A percentile compares a stretch with the other conserved stretches of the same genome.
phyloP scores from a whole-genome alignment of 2,113 vertebrate genomes.

The Chelonoidis abingdonii region DNA sequence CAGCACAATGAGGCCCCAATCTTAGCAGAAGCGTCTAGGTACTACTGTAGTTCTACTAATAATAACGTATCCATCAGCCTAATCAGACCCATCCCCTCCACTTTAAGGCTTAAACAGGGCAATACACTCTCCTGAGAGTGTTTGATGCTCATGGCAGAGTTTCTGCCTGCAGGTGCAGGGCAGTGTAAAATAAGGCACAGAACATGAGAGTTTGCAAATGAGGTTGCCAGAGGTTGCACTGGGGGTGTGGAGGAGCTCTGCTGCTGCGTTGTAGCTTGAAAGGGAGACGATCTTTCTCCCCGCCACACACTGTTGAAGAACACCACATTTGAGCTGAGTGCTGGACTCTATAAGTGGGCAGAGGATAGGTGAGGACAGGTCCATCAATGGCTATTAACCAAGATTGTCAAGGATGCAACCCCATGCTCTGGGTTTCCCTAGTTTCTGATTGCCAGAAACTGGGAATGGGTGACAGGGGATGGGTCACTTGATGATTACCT shows the following conservation, averaged over 20 bases:
- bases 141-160: background rate
- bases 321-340: background rate
- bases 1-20: background rate
- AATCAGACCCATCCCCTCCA: accelerated
- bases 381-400: background rate
- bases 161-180: background rate
- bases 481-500: background rate
- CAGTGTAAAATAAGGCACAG: background rate
- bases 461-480: background rate
- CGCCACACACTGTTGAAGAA: background rate
- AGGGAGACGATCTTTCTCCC: background rate
- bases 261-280: background rate
- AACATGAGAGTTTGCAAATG: background rate
- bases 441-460: background rate
- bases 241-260: background rate
- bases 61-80: background rate
- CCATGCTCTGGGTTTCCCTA: background rate
- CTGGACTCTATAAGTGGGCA: background rate
- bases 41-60: background rate
- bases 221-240: background rate
- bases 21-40: background rate
- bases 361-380: background rate
- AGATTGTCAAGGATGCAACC: background rate
- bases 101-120: background rate
- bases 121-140: background rate